Evolutionary conservation across 2,888 invertebrate species (phyloP), one percentile per base, ranked within the genome.

Genomic region (Pristionchus mayeri): DNA sequence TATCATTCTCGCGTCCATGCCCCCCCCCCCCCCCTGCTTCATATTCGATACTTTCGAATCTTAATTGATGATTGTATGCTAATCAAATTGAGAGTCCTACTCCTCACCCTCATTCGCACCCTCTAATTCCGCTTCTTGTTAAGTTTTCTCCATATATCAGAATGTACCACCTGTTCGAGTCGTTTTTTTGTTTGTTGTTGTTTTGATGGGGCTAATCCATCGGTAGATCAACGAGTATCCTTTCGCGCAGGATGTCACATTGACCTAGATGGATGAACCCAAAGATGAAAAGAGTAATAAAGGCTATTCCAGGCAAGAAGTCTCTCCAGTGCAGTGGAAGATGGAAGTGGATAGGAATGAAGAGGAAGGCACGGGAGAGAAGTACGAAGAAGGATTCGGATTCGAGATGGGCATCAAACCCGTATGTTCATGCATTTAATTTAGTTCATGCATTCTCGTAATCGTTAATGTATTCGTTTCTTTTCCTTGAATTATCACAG

Each of bases 91-190:
- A 21, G 18, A 18, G 24, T 34, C 52, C 44, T 11, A 24, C 34
- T 54, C 37, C 21, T 80, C 57, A 2, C 24, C 27, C 27, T 30
- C 50, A 11, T 16, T 40, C 34, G 21, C 79, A 57, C 57, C n/a
- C 54, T 54, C 24, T 34, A 13, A 37, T 57, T 40, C 50, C 40
- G 54, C 0, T 37, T 54, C 40, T 80, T 67, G 52, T 4, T 71
- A 30, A 60, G 3, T n/a, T 84, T 87, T 78, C 1, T 37, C n/a
- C 24, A 75, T 78, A 30, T 76, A 57, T 79, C 24, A 18, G 34
- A 71, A 63, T 44, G 44, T 80, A 52, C 3, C 24, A n/a, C 50
- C 18, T 18, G 9, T 37, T 11, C 71, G 71, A 71, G 44, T 71
- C 40, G 40, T 71, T 40, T 40, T n/a, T 71, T n/a, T 24, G 44